Evolutionary conservation across 1,140 invertebrate species (phyloP).

Genomic region (Diprion similis): DNA sequence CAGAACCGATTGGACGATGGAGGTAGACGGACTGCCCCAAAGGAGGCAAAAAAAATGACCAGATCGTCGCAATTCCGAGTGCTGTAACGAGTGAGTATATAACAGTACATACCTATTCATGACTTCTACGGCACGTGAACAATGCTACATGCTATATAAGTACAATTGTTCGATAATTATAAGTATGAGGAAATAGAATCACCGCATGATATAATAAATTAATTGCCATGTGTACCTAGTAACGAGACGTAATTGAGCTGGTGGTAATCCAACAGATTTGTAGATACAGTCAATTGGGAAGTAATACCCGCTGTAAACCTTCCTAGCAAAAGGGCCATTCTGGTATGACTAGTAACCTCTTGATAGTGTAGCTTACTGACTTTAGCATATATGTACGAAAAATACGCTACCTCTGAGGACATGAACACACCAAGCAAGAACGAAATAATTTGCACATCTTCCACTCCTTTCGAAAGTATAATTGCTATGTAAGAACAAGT

Average conservation of each 20-base stretch:
- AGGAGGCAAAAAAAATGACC: constrained; percentile 77
- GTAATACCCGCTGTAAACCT: constrained; percentile 73
- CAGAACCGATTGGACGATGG: constrained; percentile 56
- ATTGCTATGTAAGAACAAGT: constrained; percentile 45
- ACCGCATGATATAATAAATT: too few relatives aligned
- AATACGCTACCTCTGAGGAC: constrained; percentile 90
- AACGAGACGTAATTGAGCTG: constrained; percentile 76
- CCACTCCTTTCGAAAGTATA: constrained; percentile 52
- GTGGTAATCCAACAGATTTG: constrained; percentile 68
- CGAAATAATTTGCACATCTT: constrained; percentile 58
- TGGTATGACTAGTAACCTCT: constrained; percentile 78
- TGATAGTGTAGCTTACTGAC: constrained; percentile 80
- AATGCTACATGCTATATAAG: too few relatives aligned
- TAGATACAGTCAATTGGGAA: constrained; percentile 72
- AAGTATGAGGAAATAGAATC: too few relatives aligned
- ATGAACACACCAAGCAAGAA: constrained; percentile 82
- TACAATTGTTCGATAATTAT: too few relatives aligned
- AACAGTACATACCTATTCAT: too few relatives aligned
- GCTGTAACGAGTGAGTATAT: constrained; percentile 60
- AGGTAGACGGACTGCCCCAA: constrained; percentile 84
- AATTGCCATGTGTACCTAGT: constrained; percentile 51
- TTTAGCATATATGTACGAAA: constrained; percentile 93
- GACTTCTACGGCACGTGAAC: too few relatives aligned
- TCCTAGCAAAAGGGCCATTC: constrained; percentile 75
- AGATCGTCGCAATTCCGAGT: constrained; percentile 73